Percentiles rank a stretch among this genome's conserved stretches.
phyloP scores from a whole-genome alignment of 2,888 invertebrate species.

The Arrhopalites spinosus region DNA sequence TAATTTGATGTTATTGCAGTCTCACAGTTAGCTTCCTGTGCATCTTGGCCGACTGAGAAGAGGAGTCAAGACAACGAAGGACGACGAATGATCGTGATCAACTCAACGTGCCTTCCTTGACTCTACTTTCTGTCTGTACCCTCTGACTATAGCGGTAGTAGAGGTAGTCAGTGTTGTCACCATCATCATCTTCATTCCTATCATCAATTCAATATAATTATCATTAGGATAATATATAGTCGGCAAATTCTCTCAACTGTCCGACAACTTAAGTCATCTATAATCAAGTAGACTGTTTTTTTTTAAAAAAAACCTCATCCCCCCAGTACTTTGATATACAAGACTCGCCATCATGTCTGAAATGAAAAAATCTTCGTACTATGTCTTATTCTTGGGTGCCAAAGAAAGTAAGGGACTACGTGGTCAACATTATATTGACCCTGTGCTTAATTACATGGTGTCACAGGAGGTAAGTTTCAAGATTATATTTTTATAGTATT shows the following conservation, averaged over 20 bases:
- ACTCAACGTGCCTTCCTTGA: constrained; percentile 16
- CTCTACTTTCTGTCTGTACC: neutral
- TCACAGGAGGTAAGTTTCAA: constrained; percentile 72
- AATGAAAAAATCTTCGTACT: constrained; percentile 87
- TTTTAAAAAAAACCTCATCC: neutral
- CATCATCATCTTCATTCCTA: neutral
- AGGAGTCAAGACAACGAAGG: neutral
- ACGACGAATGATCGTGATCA: neutral
- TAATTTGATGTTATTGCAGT: constrained; percentile 10
- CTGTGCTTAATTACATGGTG: constrained; percentile 81
- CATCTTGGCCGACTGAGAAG: constrained; percentile 9
- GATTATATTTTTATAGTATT: too few species aligned
- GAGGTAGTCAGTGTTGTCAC: neutral
- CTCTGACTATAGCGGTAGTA: neutral
- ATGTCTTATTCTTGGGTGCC: constrained; percentile 93
- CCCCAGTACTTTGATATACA: neutral
- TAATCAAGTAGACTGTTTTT: neutral
- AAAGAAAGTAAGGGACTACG: constrained; percentile 88
- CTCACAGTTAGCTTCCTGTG: constrained; percentile 18
- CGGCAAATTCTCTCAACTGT: neutral
- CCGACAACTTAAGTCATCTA: neutral
- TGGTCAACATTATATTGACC: constrained; percentile 82
- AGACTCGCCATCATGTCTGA: constrained; percentile 61
- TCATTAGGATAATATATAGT: neutral
- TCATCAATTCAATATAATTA: neutral